Conservation (phyloP, 2,888 invertebrate genomes). For the Cheilosia soror region DNA sequence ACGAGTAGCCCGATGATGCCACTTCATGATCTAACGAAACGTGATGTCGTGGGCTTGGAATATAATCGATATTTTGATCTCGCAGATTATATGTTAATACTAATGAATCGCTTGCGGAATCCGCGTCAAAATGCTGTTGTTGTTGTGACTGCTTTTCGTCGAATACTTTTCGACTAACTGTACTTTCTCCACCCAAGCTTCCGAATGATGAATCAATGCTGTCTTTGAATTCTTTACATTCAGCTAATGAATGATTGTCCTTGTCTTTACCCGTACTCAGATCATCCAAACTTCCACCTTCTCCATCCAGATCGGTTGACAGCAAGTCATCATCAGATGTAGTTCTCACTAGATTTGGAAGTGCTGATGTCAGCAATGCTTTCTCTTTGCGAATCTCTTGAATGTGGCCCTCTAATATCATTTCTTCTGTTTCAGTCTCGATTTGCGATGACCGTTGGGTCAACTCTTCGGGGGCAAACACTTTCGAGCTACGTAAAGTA, state of each 20-base stretch:
- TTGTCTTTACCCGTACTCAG: conserved; percentile 77
- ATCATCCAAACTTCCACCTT: conserved; percentile 87
- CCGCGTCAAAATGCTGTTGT: conserved; percentile 67
- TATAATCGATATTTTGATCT: conserved; percentile 78
- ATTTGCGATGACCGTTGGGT: conserved; percentile 79
- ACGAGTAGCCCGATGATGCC: conserved; percentile 38
- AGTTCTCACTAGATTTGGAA: conserved; percentile 92
- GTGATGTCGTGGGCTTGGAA: conserved; percentile 75
- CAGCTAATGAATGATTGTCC: conserved; percentile 76
- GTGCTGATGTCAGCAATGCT: conserved; percentile 90
- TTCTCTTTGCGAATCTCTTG: conserved; percentile 93
- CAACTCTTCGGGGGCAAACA: conserved; percentile 85
- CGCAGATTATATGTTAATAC: conserved; percentile 78
- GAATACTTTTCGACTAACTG: conserved; percentile 32
- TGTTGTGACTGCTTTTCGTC: conserved; percentile 55
- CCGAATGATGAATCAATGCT: conserved; percentile 77
- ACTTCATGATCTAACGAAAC: conserved; percentile 68
- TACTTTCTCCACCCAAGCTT: conserved; percentile 71
- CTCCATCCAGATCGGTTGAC: conserved; percentile 91
- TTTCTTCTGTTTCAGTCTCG: conserved; percentile 89
- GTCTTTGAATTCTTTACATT: conserved; percentile 76
- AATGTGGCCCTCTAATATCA: conserved; percentile 90
- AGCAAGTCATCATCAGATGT: conserved; percentile 95
- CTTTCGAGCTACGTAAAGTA: conserved; percentile 90
- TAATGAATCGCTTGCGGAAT: conserved; percentile 76